Base-by-base conservation (phyloP, 1,140 invertebrate species). In the Drosophila sproati region DNA sequence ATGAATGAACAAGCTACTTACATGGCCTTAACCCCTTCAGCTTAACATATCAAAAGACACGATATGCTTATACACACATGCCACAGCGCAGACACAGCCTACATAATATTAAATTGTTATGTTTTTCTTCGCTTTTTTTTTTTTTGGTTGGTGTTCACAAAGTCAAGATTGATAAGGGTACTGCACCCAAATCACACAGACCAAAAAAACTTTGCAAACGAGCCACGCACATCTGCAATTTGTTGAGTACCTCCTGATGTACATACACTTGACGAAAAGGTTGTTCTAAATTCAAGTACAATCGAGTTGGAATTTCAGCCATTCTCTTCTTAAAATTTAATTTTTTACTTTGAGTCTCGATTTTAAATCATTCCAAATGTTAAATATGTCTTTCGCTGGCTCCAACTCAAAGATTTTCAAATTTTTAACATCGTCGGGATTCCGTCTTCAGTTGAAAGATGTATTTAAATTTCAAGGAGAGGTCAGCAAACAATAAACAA, bases 121-220 rank as follows among this genome's bases (percentile, higher is more conserved):
- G 55, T 32, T 61, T 73, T 59, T 59, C 32, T 28, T 12, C 2
- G 10, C 6, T 6, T 54, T 35, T 35, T 28, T 10, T 6, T 54
- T 35, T 35, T 12, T 51, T 51, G 6, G 5, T 4, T 2, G 29
- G 69, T 55, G 55, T 47, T 69, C 50, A 51, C 32, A 43, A 20
- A 70, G 67, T 45, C 67, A 73, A 69, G 71, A 73, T 68, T 73
- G 71, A 73, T 69, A 61, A 73, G 71, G 70, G 70, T 73, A 52
- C 48, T 63, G 59, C 59, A 55, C 59, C 63, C 28, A 71, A 71
- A 71, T 71, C 51, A 64, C 51, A 8, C 34, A 6, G 51, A 12
- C 39, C 12, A 28, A 62, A 61, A 43, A 59, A 67, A 51, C 54
- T 67, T 72, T 37, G 43, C 35, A 66, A 64, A 60, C 55, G 56